Evolutionary conservation across 2,113 vertebrate species (phyloP).

Genomic region (Fukomys damarensis): DNA sequence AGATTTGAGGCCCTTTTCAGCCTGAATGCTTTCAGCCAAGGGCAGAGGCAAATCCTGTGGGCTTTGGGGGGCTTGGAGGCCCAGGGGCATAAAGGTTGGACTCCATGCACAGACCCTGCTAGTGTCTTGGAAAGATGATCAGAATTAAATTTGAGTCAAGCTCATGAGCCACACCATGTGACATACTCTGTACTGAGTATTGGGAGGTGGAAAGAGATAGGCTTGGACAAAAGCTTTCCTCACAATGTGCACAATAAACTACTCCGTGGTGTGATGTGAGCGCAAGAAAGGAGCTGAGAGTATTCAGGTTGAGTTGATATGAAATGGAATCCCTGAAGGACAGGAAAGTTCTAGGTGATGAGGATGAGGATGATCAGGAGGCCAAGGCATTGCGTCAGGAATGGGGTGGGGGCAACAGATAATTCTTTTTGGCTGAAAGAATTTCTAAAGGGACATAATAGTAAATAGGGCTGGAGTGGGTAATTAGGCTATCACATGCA

Average conservation of each 20-base stretch:
- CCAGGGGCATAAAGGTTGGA: neutral
- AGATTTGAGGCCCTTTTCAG: conserved; percentile 67
- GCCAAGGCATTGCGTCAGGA: neutral
- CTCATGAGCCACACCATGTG: neutral
- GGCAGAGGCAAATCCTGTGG: neutral
- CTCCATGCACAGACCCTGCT: neutral
- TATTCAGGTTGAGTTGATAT: neutral
- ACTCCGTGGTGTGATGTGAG: neutral
- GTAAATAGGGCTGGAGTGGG: neutral
- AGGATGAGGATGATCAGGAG: neutral
- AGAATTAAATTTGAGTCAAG: conserved; percentile 33
- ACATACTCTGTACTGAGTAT: neutral
- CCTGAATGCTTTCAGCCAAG: conserved; percentile 33
- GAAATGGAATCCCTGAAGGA: neutral
- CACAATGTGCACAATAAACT: neutral
- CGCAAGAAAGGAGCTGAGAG: neutral
- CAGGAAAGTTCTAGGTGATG: neutral
- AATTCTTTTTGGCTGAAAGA: neutral
- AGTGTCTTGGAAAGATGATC: neutral
- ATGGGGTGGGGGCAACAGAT: neutral
- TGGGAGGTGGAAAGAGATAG: neutral
- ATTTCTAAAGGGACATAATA: neutral
- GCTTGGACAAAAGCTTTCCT: neutral
- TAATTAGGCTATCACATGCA: neutral
- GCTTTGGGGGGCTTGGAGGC: neutral